Conservation (phyloP, 2,888 invertebrate genomes). For the Lepidonotus clava region DNA sequence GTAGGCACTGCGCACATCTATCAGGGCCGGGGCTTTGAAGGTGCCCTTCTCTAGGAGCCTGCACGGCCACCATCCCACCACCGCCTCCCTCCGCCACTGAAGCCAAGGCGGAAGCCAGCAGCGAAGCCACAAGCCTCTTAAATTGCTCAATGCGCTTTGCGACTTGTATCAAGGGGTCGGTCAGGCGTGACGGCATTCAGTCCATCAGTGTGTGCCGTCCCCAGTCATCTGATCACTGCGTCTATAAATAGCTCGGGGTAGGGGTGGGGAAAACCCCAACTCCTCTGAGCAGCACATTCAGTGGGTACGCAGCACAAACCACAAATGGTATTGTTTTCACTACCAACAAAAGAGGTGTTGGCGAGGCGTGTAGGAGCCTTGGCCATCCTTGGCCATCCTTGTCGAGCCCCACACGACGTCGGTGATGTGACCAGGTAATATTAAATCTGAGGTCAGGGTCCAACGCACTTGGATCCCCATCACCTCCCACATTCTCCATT, state of each 20-base stretch:
- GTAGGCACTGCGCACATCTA: background rate
- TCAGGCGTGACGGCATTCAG: background rate
- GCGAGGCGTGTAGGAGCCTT: too few species aligned
- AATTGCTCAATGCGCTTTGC: background rate
- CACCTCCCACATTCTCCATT: background rate
- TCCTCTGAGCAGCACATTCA: background rate
- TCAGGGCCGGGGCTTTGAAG: constrained; percentile 1
- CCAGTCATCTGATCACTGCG: background rate
- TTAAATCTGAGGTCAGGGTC: background rate
- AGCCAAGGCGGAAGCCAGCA: background rate
- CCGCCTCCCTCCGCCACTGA: background rate
- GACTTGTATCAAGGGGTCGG: too few species aligned
- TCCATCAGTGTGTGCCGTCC: background rate
- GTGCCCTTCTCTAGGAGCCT: background rate
- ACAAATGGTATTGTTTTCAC: background rate
- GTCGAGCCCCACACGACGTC: too few species aligned
- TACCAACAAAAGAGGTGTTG: background rate
- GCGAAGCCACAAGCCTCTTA: constrained; percentile 1
- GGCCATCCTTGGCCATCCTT: too few species aligned
- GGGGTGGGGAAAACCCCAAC: background rate
- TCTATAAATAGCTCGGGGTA: background rate
- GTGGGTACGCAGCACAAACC: background rate
- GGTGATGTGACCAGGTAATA: background rate
- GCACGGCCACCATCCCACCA: background rate
- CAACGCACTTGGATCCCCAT: background rate